These are phyloP conservation scores for Agrotis ipsilon DNA, from an alignment of 2,888 invertebrate species.

Conservation along the genomic window DNA sequence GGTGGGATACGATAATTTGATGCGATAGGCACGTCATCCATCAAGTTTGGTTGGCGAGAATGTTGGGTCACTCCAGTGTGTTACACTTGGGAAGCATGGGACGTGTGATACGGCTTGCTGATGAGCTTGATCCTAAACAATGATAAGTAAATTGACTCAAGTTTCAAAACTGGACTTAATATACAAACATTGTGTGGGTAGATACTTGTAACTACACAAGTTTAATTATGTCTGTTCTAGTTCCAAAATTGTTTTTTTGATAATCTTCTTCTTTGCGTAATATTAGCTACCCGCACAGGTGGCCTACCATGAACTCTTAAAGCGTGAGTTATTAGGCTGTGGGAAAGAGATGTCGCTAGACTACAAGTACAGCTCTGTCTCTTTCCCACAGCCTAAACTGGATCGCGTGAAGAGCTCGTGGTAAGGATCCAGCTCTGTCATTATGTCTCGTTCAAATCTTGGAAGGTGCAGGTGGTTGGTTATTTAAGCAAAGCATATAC, in stretches of 20 bases:
- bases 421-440: too few relatives aligned
- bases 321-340: too few relatives aligned
- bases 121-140: conserved; percentile 38
- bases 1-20: conserved; percentile 57
- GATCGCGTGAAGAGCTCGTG: too few relatives aligned
- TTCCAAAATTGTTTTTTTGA: neutral
- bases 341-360: too few relatives aligned
- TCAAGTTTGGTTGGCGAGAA: conserved; percentile 55
- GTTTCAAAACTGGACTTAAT: conserved; percentile 27
- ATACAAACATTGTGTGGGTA: neutral
- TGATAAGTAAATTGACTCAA: conserved; percentile 34
- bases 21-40: conserved; percentile 63
- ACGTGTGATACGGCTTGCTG: conserved; percentile 23
- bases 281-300: too few relatives aligned
- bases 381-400: too few relatives aligned
- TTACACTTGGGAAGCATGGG: conserved; percentile 30
- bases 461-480: too few relatives aligned
- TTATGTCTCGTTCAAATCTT: too few relatives aligned
- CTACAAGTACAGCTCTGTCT: too few relatives aligned
- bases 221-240: neutral
- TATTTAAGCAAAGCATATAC: too few relatives aligned
- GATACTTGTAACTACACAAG: neutral
- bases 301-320: too few relatives aligned
- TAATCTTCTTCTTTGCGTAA: too few relatives aligned
- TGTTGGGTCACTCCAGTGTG: conserved; percentile 40